Evolutionary conservation across 1,140 invertebrate species (phyloP).

Genomic region (Himalopsyche phryganea): DNA sequence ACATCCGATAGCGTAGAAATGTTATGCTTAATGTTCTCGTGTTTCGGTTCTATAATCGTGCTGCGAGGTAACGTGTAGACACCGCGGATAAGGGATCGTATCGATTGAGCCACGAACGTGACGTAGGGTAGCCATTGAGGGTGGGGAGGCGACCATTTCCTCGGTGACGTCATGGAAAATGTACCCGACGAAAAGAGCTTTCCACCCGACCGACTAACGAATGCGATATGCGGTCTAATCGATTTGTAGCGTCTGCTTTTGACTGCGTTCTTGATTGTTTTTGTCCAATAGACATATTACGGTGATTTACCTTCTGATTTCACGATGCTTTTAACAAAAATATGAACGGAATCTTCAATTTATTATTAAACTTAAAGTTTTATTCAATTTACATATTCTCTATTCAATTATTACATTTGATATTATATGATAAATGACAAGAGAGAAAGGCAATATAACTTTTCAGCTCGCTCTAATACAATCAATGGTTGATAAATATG

Average conservation of each 20-base stretch:
- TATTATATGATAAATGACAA: no score
- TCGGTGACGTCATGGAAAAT: constrained; percentile 23
- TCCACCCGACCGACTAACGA: constrained; percentile 4
- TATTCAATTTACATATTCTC: no score
- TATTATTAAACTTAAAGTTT: no score
- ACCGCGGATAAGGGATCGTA: background rate
- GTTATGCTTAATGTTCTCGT: background rate
- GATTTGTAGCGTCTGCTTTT: constrained; percentile 11
- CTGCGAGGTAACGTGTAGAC: constrained; percentile 1
- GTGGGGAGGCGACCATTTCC: constrained; percentile 10
- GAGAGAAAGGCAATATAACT: no score
- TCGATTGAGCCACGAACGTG: constrained; percentile 6
- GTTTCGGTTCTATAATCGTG: constrained; percentile 4
- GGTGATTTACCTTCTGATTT: background rate
- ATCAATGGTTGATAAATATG: no score
- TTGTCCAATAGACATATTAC: background rate
- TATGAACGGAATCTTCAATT: no score
- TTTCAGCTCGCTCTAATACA: no score
- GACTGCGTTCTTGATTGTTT: background rate
- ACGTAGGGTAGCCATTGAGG: constrained; percentile 3
- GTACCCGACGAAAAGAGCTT: background rate
- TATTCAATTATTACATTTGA: no score
- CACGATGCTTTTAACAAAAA: no score
- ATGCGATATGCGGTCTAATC: constrained; percentile 8
- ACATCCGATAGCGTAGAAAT: constrained; percentile 8